Evolutionary conservation across 2,888 invertebrate genomes (phyloP), one percentile per base, ranked within the genome.

Genomic region (Caenorhabditis drosophilae): DNA sequence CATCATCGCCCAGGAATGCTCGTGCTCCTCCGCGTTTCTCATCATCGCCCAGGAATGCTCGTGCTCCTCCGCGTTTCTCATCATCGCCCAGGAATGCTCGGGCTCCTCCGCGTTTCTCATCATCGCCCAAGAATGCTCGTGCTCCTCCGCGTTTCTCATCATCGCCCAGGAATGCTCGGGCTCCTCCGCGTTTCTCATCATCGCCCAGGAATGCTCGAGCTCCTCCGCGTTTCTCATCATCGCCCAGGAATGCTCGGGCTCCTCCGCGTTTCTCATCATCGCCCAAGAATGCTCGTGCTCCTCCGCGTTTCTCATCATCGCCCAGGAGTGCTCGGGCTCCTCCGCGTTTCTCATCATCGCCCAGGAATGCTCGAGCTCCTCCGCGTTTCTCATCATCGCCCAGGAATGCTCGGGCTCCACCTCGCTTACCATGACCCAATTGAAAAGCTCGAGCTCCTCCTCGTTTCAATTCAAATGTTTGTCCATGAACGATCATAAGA

Each of bases 381-480:
- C 64, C 69, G 11, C 69, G 61, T 40, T 67, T 67, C 51, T 58
- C 62, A 6, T 55, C 57, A 4, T 20, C 44, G 16, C 48, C 44
- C 22, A 50, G 54, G 20, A 12, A 22, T 18, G 47, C 60, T 34
- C 56, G 16, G n/a, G 55, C 56, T 48, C 56, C 56, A 15, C 48
- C 51, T 18, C 58, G 40, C 31, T 52, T 58, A n/a, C 36, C 58
- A 4, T 27, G 16, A 2, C 18, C 51, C 41, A n/a, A n/a, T n/a
- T 44, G 44, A 47, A 63, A 68, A 6, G 61, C 60, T 9, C 69
- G 50, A 11, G 58, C 69, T 41, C 69, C 69, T 22, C 69, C 69
- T 23, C 69, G 54, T 36, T 60, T 64, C 46, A 36, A 46, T 42
- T 51, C 54, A 18, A 7, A 6, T 4, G 4, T n/a, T n/a, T n/a